phyloP scores from a whole-genome alignment of 2,113 vertebrate species.

The Tichodroma muraria region DNA sequence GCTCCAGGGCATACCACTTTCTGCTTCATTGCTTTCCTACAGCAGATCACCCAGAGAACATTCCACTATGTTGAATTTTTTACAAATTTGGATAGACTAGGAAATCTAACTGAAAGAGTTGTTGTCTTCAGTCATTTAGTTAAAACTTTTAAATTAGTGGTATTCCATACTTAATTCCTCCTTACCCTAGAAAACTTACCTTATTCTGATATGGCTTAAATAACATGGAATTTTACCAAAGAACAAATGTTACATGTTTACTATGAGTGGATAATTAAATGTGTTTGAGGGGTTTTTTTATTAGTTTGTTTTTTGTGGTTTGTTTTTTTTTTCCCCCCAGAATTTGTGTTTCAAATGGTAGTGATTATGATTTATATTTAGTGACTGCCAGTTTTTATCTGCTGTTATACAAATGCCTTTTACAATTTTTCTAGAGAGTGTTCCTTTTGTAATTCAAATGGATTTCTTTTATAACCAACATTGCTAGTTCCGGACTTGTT shows the following conservation, averaged over 20 bases:
- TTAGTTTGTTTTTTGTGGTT: neutral
- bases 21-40: neutral
- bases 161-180: neutral
- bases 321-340: fast-evolving
- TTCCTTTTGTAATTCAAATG: neutral
- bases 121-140: neutral
- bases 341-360: neutral
- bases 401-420: neutral
- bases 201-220: neutral
- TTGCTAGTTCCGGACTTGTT: neutral
- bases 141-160: neutral
- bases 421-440: neutral
- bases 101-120: neutral
- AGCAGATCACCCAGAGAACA: neutral
- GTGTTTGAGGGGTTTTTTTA: neutral
- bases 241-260: neutral
- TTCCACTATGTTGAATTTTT: neutral
- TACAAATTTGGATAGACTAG: neutral
- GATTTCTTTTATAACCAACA: neutral
- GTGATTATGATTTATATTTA: neutral
- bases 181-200: neutral
- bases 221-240: neutral
- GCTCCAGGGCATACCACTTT: neutral
- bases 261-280: neutral
- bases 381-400: neutral